These are phyloP conservation scores for Acronicta psi DNA, from an alignment of 2,888 invertebrate species.

Conservation along the genomic window DNA sequence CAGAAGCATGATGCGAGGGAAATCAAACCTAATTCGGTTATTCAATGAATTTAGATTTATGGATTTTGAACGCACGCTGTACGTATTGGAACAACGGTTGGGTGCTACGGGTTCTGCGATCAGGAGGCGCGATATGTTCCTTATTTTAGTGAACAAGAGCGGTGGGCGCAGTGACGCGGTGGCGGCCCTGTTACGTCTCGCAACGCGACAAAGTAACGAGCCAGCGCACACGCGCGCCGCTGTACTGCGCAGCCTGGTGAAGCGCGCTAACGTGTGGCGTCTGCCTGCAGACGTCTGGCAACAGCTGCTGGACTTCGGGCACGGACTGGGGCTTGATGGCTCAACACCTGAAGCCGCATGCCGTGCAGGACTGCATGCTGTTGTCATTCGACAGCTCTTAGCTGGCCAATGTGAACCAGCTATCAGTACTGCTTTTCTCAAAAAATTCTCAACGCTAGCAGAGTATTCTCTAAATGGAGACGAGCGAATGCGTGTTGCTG, in stretches of 20 bases:
- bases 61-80: constrained; percentile 69
- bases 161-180: constrained; percentile 68
- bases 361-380: constrained; percentile 74
- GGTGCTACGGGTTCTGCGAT: constrained; percentile 65
- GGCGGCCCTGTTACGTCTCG: constrained; percentile 64
- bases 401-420: constrained; percentile 42
- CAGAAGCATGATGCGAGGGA: too few species aligned
- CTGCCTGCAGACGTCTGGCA: constrained; percentile 67
- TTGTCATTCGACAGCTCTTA: constrained; percentile 69
- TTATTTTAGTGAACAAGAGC: constrained; percentile 78
- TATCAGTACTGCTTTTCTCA: constrained; percentile 62
- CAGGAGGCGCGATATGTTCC: constrained; percentile 72
- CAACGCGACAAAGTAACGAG: constrained; percentile 70
- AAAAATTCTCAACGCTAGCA: constrained; percentile 64
- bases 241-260: constrained; percentile 75
- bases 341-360: constrained; percentile 63
- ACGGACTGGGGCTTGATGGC: constrained; percentile 76
- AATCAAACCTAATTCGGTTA: constrained; percentile 32
- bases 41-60: constrained; percentile 73
- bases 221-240: constrained; percentile 73
- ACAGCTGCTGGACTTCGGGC: constrained; percentile 65
- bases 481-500: constrained; percentile 61
- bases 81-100: constrained; percentile 67
- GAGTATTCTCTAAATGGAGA: constrained; percentile 64
- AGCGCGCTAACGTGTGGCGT: constrained; percentile 74